phyloP scores from a whole-genome alignment of 1,140 invertebrate genomes.

The Acyrthosiphon pisum region DNA sequence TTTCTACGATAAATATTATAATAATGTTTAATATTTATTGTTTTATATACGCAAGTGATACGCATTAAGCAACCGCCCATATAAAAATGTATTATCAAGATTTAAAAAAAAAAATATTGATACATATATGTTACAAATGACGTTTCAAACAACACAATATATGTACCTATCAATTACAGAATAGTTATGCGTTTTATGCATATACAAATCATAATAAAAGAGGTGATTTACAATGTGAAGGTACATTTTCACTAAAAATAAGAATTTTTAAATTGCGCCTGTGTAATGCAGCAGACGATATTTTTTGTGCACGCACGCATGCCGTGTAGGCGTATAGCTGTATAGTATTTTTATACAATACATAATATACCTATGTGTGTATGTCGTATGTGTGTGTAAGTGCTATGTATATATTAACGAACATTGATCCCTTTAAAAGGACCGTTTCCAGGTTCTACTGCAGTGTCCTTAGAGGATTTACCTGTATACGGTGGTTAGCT shows the following conservation, averaged over 20 bases:
- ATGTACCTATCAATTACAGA: not conserved
- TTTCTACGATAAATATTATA: not conserved
- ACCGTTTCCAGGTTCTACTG: not conserved
- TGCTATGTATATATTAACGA: not conserved
- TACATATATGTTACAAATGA: not conserved
- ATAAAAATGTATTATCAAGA: not conserved
- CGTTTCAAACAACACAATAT: not conserved
- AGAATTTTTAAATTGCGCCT: not conserved
- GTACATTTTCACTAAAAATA: not conserved
- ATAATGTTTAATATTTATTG: not conserved
- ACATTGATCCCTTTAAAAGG: slow-evolving; percentile 9
- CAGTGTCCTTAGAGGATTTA: slow-evolving; percentile 15
- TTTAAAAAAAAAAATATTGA: not conserved
- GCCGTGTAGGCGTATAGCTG: not conserved
- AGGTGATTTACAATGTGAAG: not conserved
- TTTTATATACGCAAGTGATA: not conserved
- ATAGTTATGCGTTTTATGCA: not conserved
- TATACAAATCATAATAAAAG: not conserved
- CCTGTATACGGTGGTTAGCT: not conserved
- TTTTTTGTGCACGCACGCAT: not conserved
- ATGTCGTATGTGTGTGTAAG: no score
- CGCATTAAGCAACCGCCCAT: not conserved
- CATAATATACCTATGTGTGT: not conserved
- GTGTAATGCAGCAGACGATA: not conserved
- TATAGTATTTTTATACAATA: not conserved